phyloP scores from a whole-genome alignment of 2,888 invertebrate genomes.

The Cerastis rubricosa region DNA sequence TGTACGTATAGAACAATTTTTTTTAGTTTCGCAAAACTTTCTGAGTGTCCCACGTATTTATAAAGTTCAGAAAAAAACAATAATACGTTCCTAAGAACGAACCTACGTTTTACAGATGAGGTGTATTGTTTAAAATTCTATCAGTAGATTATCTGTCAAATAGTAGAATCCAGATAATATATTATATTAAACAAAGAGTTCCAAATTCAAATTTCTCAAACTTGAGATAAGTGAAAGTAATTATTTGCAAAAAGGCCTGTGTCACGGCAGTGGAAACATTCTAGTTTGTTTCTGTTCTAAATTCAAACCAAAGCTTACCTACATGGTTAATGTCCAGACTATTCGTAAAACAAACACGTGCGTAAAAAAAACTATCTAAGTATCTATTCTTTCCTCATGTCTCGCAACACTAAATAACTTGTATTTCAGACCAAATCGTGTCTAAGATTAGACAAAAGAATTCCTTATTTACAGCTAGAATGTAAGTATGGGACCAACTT shows the following conservation, averaged over 20 bases:
- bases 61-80: background rate
- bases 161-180: background rate
- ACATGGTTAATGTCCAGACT: background rate
- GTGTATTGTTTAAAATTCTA: background rate
- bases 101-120: background rate
- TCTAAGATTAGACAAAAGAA: slow-evolving; percentile 23
- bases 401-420: slow-evolving; percentile 6
- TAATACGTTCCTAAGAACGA: background rate
- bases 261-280: background rate
- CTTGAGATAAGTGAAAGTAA: background rate
- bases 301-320: background rate
- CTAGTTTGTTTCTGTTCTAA: background rate
- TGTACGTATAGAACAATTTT: no score
- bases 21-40: no score
- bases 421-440: background rate
- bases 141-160: background rate
- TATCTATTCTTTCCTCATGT: background rate
- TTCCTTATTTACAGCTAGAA: slow-evolving; percentile 34
- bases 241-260: background rate
- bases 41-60: no score
- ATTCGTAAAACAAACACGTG: background rate
- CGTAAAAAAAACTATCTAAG: background rate
- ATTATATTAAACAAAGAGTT: no score
- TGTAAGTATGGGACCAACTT: slow-evolving; percentile 27
- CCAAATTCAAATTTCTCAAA: background rate